Base-by-base conservation (phyloP, 2,888 invertebrate species). In the Listrodromus nycthemerus region DNA sequence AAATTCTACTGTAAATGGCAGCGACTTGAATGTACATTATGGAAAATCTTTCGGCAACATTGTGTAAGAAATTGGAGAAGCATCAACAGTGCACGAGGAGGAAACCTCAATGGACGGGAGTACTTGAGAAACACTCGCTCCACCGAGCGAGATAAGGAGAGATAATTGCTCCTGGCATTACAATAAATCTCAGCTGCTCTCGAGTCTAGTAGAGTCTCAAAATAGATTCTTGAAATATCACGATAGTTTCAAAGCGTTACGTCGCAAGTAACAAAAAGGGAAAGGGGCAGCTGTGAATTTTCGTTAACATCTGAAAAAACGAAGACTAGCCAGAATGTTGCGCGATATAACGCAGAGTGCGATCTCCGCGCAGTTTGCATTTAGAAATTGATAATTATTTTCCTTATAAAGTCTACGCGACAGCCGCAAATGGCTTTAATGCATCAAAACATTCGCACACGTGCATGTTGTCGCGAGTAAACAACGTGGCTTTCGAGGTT, bases 401-500 rank as follows among this genome's bases (percentile, higher is more conserved):
- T 13, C 27, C 21, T 24, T 16, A 5, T 10, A 24, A 13, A 24
- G 13, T 16, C 4, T 27, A 10, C n/a, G 27, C 6, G 27, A 5
- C 13, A 61, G 19, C 33, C 7, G 13, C 7, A 13, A 37, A 33
- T 2, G 10, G 2, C 2, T 24, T 24, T 19, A 37, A 21, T 33
- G 1, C 33, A 33, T 33, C 8, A 8, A 33, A 33, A 55, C 4
- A 21, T 19, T 1, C 27, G 30, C 33, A 45, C 55, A 67, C 77
- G 77, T 73, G 71, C 37, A 21, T 24, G 1, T 66, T 2, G 16
- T 33, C 10, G 19, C 24, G 37, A 30, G 55, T 81, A 81, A 76
- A 76, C 65, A 76, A 33, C 67, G 48, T 48, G 66, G 21, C 50
- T n/a, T 80, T 80, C 24, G 55, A 80, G 83, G 83, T 83, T 83